Conservation (phyloP, 1,140 invertebrate species). For the Fopius arisanus region DNA sequence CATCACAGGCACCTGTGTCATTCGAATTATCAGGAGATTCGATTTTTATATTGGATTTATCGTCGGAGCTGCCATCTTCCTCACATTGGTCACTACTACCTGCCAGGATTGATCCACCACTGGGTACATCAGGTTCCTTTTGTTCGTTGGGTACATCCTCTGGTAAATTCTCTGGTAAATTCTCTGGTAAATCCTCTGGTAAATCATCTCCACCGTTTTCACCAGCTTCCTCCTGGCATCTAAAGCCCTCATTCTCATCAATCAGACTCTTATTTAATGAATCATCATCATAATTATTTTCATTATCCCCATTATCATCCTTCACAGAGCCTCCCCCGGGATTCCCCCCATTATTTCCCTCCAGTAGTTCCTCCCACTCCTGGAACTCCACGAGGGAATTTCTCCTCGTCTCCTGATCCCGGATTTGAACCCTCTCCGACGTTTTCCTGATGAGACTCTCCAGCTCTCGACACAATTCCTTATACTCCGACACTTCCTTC, state of each 20-base stretch:
- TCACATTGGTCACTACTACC: background rate
- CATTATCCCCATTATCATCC: too few species aligned
- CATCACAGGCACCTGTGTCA: background rate
- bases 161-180: too few species aligned
- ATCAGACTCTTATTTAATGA: too few species aligned
- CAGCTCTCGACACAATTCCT: slow-evolving; percentile 41
- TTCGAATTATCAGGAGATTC: background rate
- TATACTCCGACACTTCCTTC: slow-evolving; percentile 40
- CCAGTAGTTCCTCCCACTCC: slow-evolving; percentile 31
- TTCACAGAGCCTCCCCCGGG: background rate
- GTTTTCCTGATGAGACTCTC: slow-evolving; percentile 42
- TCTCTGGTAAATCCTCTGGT: too few species aligned
- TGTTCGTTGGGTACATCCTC: too few species aligned
- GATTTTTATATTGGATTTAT: too few species aligned
- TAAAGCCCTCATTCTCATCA: too few species aligned
- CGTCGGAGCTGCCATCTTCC: background rate
- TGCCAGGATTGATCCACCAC: background rate
- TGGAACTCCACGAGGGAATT: slow-evolving; percentile 29
- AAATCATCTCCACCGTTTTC: too few species aligned
- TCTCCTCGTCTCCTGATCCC: background rate
- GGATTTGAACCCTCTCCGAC: slow-evolving; percentile 21
- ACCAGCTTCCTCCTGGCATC: too few species aligned
- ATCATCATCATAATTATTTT: too few species aligned
- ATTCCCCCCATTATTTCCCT: background rate
- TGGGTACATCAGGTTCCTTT: background rate